phyloP scores from a whole-genome alignment of 2,888 invertebrate genomes.

The Drosophila rellima region DNA sequence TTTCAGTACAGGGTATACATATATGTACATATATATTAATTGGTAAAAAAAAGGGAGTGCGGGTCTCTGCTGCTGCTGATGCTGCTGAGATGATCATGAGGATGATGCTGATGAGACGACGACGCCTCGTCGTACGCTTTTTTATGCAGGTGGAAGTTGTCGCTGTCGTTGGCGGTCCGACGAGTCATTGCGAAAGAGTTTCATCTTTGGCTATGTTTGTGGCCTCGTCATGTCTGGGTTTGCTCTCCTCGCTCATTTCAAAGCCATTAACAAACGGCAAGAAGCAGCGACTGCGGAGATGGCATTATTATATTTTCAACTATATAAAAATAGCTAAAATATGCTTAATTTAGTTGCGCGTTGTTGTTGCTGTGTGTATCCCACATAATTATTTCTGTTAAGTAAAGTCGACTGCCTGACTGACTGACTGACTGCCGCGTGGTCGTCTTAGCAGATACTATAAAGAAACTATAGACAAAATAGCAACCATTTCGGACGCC shows the following conservation, averaged over 20 bases:
- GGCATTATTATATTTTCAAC: slow-evolving; percentile 55
- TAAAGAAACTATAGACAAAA: slow-evolving; percentile 51
- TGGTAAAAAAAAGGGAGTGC: slow-evolving; percentile 43
- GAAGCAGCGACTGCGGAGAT: slow-evolving; percentile 63
- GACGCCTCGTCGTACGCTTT: slow-evolving; percentile 35
- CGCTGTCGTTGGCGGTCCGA: slow-evolving; percentile 55
- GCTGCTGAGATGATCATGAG: slow-evolving; percentile 16
- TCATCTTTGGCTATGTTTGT: slow-evolving; percentile 40
- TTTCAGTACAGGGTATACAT: slow-evolving; percentile 27
- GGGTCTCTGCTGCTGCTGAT: slow-evolving; percentile 2
- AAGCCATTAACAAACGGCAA: slow-evolving; percentile 79
- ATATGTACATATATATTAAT: slow-evolving; percentile 9
- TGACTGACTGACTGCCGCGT: slow-evolving; percentile 61
- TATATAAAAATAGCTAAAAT: slow-evolving; percentile 78
- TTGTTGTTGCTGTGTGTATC: slow-evolving; percentile 60
- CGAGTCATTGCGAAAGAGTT: slow-evolving; percentile 72
- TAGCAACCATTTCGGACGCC: slow-evolving; percentile 66
- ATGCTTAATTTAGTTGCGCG: slow-evolving; percentile 79
- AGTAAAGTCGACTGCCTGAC: slow-evolving; percentile 64
- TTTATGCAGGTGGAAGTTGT: slow-evolving; percentile 77
- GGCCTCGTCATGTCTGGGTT: slow-evolving; percentile 30
- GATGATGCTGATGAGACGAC: slow-evolving; percentile 24
- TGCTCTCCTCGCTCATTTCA: slow-evolving; percentile 60
- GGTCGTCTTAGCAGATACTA: slow-evolving; percentile 58
- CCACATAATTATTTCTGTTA: slow-evolving; percentile 82